phyloP scores from a whole-genome alignment of 2,888 invertebrate genomes.

The Anarsia innoxiella region DNA sequence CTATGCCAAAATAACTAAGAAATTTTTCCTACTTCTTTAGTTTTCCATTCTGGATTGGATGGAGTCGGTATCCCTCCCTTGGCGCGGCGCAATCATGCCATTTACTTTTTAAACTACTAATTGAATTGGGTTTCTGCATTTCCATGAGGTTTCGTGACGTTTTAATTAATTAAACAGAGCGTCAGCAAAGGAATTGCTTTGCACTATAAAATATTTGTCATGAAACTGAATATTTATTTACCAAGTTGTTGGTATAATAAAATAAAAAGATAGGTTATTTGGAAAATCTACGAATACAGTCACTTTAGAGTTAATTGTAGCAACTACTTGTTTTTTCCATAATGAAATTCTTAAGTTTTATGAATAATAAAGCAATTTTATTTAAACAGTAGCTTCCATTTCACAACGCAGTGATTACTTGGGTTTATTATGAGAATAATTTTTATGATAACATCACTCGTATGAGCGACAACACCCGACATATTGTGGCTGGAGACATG shows the following conservation, averaged over 20 bases:
- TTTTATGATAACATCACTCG: conserved; percentile 35
- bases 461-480: conserved; percentile 34
- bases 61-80: conserved; percentile 21
- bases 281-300: too few relatives aligned
- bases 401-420: conserved; percentile 36
- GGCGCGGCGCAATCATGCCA: conserved; percentile 29
- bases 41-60: conserved; percentile 12
- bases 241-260: too few relatives aligned
- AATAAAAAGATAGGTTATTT: too few relatives aligned
- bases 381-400: conserved; percentile 23
- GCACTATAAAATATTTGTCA: too few relatives aligned
- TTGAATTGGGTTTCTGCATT: conserved; percentile 46
- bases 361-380: conserved; percentile 39
- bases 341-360: too few relatives aligned
- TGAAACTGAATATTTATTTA: too few relatives aligned
- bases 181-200: conserved; percentile 6
- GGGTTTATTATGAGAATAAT: conserved; percentile 38
- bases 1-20: too few relatives aligned
- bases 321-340: too few relatives aligned
- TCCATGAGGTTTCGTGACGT: conserved; percentile 34
- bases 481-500: conserved; percentile 50
- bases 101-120: conserved; percentile 51
- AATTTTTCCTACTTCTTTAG: too few relatives aligned
- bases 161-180: conserved; percentile 52
- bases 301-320: too few relatives aligned